Percentiles rank a stretch among this genome's conserved stretches.
phyloP scores from a whole-genome alignment of 2,113 vertebrate genomes.

The Nettapus auritus region DNA sequence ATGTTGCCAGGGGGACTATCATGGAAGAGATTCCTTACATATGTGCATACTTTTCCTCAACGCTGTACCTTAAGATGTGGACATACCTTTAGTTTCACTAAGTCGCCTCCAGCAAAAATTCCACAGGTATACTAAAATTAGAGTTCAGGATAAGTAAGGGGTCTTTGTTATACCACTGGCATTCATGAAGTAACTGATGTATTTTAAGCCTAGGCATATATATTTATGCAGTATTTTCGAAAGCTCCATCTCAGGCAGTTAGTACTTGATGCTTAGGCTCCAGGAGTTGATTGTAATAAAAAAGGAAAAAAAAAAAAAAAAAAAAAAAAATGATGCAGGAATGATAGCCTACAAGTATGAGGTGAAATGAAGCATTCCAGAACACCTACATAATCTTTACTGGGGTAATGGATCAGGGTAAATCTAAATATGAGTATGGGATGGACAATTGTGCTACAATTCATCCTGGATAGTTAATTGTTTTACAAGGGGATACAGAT shows the following conservation, averaged over 20 bases:
- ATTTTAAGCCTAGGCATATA: background rate
- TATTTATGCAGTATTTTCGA: background rate
- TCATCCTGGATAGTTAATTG: background rate
- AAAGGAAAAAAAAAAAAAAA: background rate
- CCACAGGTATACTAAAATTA: background rate
- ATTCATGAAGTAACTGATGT: background rate
- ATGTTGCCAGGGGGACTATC: no score
- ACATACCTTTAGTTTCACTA: no score
- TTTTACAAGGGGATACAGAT: accelerated
- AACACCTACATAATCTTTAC: background rate
- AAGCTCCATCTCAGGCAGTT: background rate
- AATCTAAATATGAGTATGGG: background rate
- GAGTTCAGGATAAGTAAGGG: background rate
- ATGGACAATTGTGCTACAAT: background rate
- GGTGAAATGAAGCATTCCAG: background rate
- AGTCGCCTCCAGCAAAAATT: no score
- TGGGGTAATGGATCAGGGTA: accelerated
- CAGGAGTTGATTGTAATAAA: background rate
- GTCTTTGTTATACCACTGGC: background rate
- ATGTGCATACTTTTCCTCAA: no score
- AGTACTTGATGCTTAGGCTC: background rate
- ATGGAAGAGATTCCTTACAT: no score
- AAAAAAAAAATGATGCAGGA: background rate
- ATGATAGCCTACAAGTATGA: background rate
- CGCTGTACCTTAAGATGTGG: no score